Conservation (phyloP, 2,113 vertebrate species). For the Physeter macrocephalus region DNA sequence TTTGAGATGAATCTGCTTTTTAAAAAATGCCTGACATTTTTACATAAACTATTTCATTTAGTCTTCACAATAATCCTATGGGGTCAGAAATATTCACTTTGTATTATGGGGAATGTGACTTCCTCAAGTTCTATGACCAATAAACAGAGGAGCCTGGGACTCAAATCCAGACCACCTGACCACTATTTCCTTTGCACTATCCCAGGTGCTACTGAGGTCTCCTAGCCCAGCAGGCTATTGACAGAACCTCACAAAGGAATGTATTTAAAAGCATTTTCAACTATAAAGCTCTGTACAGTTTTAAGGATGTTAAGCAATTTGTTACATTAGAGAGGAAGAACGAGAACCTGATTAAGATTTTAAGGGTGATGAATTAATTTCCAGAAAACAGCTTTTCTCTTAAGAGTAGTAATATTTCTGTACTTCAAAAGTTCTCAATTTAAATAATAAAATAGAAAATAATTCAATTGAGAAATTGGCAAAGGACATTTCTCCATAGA, state of each 20-base stretch:
- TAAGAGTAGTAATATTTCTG: background rate
- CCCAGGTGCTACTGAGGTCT: background rate
- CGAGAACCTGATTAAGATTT: background rate
- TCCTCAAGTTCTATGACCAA: background rate
- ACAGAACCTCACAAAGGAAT: background rate
- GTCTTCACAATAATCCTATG: background rate
- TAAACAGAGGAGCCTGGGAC: background rate
- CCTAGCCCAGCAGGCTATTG: background rate
- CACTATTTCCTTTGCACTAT: background rate
- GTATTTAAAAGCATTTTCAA: slow-evolving; percentile 6
- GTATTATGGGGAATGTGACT: background rate
- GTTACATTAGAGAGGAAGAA: background rate
- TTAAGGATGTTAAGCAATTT: background rate
- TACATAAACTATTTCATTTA: background rate
- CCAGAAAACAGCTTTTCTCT: background rate
- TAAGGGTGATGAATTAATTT: slow-evolving; percentile 7
- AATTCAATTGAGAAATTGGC: background rate
- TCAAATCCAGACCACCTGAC: background rate
- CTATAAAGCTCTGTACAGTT: background rate
- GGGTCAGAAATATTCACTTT: background rate
- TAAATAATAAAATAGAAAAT: slow-evolving; percentile 11
- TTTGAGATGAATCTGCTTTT: background rate
- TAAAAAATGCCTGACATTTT: background rate
- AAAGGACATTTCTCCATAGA: background rate
- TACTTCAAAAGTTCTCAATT: background rate